Base-by-base conservation (phyloP, 2,797 vertebrate genomes). In the Nannoperca australis region DNA sequence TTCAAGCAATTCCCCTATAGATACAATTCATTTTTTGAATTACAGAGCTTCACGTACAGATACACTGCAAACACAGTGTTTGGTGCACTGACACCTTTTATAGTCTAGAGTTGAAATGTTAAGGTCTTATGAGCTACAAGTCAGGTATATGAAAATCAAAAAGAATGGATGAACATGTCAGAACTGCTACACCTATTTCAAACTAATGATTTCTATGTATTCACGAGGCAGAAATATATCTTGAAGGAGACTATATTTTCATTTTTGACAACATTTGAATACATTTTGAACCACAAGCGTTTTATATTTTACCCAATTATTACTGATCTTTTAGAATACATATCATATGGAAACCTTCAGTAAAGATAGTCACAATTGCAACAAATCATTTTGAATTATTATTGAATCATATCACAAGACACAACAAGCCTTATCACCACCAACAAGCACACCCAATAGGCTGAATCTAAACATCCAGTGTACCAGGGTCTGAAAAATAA, bases 21-120 rank as follows among this genome's bases (percentile, higher is more conserved):
- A 11, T 15, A 30, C 50, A 81, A 58, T 69, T 10, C 17, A 32
- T 65, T 73, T 66, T 76, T 68, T 55, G 5, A 77, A 64, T 71
- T 47, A 24, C 36, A 44, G 22, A 50, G 34, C 49, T 34, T 70
- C 20, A 40, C 13, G 18, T 36, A 20, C 11, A 74, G 14, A 20
- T 54, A 11, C 40, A 64, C 5, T 62, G 61, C 34, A 80, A 74
- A 67, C 13, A 63, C 3, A 45, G 5, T 44, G 30, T 55, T 60
- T 45, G 3, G 7, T 74, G 34, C 24, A 49, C 27, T 49, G 13
- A 67, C 27, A 51, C 14, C 22, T 64, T 32, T 13, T 34, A 22
- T 14, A 64, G 56, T 53, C 63, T 24, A 15, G 13, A 59, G 47
- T 12, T 0, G 2, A 65, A 53, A 30, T 53, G 27, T 60, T 32